Percentiles rank a stretch among this genome's conserved stretches.
Evolutionary conservation across 1,140 invertebrate genomes (phyloP).

Genomic region (Euschistus heros): DNA sequence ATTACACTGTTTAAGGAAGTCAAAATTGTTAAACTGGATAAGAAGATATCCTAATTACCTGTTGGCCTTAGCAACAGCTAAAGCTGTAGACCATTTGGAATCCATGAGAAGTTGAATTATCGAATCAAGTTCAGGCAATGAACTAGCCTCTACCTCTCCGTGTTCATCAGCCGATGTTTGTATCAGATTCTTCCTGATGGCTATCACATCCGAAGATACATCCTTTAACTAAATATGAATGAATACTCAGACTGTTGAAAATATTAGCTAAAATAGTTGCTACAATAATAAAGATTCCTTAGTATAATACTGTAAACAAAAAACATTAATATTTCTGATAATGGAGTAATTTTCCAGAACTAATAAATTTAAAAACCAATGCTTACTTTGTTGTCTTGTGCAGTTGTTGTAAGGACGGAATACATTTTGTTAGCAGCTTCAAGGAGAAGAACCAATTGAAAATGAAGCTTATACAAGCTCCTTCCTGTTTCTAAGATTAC

Average conservation of each 20-base stretch:
- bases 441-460: constrained; percentile 80
- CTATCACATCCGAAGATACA: constrained; percentile 43
- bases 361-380: neutral
- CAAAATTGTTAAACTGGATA: too few relatives aligned
- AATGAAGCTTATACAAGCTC: constrained; percentile 83
- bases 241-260: too few relatives aligned
- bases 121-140: constrained; percentile 40
- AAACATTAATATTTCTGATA: too few relatives aligned
- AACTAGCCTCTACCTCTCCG: constrained; percentile 38
- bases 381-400: constrained; percentile 40
- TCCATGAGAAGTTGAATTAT: constrained; percentile 50
- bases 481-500: constrained; percentile 64
- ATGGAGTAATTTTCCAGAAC: too few relatives aligned
- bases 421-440: constrained; percentile 89
- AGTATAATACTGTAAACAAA: too few relatives aligned
- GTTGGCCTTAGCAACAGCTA: constrained; percentile 50
- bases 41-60: neutral
- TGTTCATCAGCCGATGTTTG: constrained; percentile 40
- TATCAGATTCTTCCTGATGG: constrained; percentile 39
- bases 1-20: too few relatives aligned
- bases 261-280: too few relatives aligned
- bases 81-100: constrained; percentile 50
- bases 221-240: constrained; percentile 40
- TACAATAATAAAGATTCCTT: too few relatives aligned
- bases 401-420: constrained; percentile 43